These are phyloP conservation scores for Channa maculata DNA, from an alignment of 2,113 vertebrate species.

Conservation along the genomic window DNA sequence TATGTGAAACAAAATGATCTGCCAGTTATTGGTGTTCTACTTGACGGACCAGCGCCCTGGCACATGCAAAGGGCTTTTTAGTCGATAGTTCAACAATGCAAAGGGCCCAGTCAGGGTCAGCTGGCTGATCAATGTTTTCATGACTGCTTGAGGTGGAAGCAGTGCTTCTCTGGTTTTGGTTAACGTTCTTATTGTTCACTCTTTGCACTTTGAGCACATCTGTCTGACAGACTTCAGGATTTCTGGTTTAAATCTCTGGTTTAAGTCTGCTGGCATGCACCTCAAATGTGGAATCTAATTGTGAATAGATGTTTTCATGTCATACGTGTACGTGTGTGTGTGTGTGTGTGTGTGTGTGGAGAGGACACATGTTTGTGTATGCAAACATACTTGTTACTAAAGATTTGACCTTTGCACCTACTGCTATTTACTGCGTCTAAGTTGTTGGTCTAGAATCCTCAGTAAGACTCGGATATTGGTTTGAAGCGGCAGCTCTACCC, in stretches of 20 bases:
- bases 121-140: neutral
- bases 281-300: neutral
- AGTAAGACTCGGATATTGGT: constrained; percentile 17
- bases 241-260: neutral
- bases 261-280: neutral
- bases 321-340: constrained; percentile 4
- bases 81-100: neutral
- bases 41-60: neutral
- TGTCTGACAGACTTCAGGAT: constrained; percentile 19
- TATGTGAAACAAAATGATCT: neutral
- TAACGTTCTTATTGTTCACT: constrained; percentile 7
- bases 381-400: neutral
- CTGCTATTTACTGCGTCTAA: constrained; percentile 10
- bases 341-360: constrained; percentile 2
- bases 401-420: constrained; percentile 34
- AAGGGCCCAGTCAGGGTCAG: constrained; percentile 4
- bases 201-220: constrained; percentile 7
- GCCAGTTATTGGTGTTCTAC: neutral
- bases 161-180: neutral
- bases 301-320: neutral
- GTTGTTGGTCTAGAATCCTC: constrained; percentile 13
- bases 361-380: constrained; percentile 7
- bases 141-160: neutral
- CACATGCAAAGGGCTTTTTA: neutral
- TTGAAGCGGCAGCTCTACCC: constrained; percentile 14